Base-by-base conservation (phyloP, 2,797 vertebrate species). In the Gallinago stenura region DNA sequence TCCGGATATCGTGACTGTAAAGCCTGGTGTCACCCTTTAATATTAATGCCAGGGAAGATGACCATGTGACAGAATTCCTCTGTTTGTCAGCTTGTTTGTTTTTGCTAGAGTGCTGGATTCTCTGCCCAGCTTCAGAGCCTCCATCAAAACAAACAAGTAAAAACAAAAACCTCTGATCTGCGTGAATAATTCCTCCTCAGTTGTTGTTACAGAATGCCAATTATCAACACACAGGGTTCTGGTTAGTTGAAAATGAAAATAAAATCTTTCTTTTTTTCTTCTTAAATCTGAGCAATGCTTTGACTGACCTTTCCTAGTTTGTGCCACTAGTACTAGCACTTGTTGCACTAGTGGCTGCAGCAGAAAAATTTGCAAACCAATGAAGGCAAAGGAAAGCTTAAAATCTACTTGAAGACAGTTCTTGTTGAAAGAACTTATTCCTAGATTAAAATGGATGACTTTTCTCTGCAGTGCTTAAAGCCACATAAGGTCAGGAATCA, bases 101-200 rank as follows among this genome's bases (percentile, higher is more conserved):
- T 83, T 90, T 46, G 3, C 24, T 75, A 41, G 31, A 75, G 26
- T 51, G 8, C 17, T 77, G 24, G 5, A 80, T 41, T 31, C 15
- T 46, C 7, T 86, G 22, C 7, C 6, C 28, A 37, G 17, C 12
- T 64, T 39, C 14, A 66, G 14, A 39, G 10, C 2, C 15, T 2
- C 3, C 11, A 64, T 3, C 4, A 60, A 87, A 65, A 61, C 2
- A 53, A 72, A 39, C 9, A 77, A 68, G 7, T 22, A 28, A 53
- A 89, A 25, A 0, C 4, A 73, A 79, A 56, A 4, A 0, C 2
- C 7, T 2, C 16, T 22, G 2, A 20, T 66, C 30, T 58, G 2
- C 0, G 0, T n/a, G n/a, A 72, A 65, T 21, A 33, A 58, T 26
- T 65, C 3, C 4, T 25, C 11, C 3, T 46, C 1, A 1, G 6